Percentiles rank a stretch among this genome's conserved stretches.
phyloP scores from a whole-genome alignment of 2,888 invertebrate genomes.

The Dinocampus coccinellae region DNA sequence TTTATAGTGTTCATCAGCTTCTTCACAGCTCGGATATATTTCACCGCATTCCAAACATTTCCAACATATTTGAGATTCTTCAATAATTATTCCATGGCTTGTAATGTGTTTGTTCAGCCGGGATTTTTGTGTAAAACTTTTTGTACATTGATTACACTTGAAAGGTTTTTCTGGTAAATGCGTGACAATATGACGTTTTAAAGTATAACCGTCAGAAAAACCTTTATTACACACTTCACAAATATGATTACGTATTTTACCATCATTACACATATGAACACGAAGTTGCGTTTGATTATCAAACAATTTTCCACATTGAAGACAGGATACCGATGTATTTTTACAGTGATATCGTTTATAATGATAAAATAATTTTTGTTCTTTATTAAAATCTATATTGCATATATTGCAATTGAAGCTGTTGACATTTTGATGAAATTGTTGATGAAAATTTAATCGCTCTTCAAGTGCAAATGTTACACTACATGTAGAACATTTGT shows the following conservation, averaged over 20 bases:
- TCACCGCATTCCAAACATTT: slow-evolving; percentile 56
- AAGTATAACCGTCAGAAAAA: slow-evolving; percentile 58
- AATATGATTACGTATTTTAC: slow-evolving; percentile 56
- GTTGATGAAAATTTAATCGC: slow-evolving; percentile 54
- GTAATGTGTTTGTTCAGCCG: slow-evolving; percentile 57
- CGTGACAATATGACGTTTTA: slow-evolving; percentile 58
- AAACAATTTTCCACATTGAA: slow-evolving; percentile 59
- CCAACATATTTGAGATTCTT: slow-evolving; percentile 55
- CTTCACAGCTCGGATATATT: slow-evolving; percentile 48
- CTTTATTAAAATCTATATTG: slow-evolving; percentile 56
- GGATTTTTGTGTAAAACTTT: slow-evolving; percentile 60
- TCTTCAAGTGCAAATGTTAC: slow-evolving; percentile 56
- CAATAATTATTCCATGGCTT: slow-evolving; percentile 53
- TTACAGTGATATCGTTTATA: slow-evolving; percentile 58
- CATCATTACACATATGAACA: slow-evolving; percentile 54
- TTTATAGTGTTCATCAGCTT: slow-evolving; percentile 51
- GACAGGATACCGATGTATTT: slow-evolving; percentile 51
- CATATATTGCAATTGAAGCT: slow-evolving; percentile 55
- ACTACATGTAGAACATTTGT: slow-evolving; percentile 52
- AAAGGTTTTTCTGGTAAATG: slow-evolving; percentile 59
- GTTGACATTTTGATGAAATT: slow-evolving; percentile 53
- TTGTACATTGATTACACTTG: slow-evolving; percentile 56
- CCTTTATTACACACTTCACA: slow-evolving; percentile 59
- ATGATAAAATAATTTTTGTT: slow-evolving; percentile 56
- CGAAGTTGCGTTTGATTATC: slow-evolving; percentile 49